phyloP scores from a whole-genome alignment of 2,113 vertebrate genomes.

The Dinomys branickii region DNA sequence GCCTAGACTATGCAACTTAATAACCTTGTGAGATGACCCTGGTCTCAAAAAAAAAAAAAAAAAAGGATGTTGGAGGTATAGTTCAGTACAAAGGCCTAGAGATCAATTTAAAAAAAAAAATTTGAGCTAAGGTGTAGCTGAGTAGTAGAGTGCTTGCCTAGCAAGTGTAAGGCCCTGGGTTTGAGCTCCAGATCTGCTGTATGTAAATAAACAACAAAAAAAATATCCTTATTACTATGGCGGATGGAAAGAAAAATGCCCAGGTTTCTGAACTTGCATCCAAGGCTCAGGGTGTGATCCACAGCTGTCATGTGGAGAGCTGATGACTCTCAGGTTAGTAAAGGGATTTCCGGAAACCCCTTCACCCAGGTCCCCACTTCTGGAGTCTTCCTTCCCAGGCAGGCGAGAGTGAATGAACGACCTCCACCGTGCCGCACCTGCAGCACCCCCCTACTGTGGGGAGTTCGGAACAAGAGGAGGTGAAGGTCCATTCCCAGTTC shows the following conservation, averaged over 20 bases:
- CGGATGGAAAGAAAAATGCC: background rate
- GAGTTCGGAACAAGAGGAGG: background rate
- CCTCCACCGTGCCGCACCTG: fast-evolving
- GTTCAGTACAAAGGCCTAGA: background rate
- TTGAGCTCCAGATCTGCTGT: background rate
- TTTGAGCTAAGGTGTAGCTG: background rate
- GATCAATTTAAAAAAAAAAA: background rate
- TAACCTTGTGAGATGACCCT: background rate
- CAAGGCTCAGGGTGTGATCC: fast-evolving
- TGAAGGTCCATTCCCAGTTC: background rate
- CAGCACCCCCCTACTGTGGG: fast-evolving
- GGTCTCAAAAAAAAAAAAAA: background rate
- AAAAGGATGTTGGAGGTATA: background rate
- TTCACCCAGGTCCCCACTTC: background rate
- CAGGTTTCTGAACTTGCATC: background rate
- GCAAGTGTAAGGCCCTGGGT: background rate
- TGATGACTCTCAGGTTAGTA: background rate
- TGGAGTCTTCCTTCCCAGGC: background rate
- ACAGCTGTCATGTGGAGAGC: background rate
- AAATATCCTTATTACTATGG: too few relatives aligned
- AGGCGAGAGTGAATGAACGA: background rate
- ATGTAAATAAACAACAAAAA: background rate
- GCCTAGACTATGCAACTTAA: background rate
- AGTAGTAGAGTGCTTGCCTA: background rate
- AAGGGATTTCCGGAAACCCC: background rate